Evolutionary conservation across 2,888 invertebrate species (phyloP), one percentile per base, ranked within the genome.

Genomic region (Eristalis pertinax): DNA sequence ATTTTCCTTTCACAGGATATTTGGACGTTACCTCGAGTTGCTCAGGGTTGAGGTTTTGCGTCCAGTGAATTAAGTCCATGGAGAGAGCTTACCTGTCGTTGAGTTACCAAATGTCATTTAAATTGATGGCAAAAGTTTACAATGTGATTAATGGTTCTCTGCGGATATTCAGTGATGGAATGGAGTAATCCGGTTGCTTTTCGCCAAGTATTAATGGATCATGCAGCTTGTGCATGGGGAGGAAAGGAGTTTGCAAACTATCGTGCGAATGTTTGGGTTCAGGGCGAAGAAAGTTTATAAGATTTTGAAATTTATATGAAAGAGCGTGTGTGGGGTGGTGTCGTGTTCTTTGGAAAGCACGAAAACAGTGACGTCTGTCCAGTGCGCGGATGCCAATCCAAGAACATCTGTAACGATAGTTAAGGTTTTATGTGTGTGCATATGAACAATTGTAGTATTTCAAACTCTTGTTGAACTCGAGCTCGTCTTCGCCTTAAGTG

Each of bases 41-140:
- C 5, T 24, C 11, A 65, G 65, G 73, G 56, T 56, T 78, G 50
- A 35, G 43, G 26, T 26, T 60, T 60, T 38, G 26, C 41, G 26
- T 60, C 11, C n/a, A 35, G 32, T 65, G 60, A 22, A 72, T 41
- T 38, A 8, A 70, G 67, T 67, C 29, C 24, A n/a, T 60, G 5
- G 50, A 50, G 50, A 50, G 56, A 38, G 38, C 43, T 41, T 56
- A 68, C 63, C 80, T 74, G 62, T 60, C 43, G 65, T 35, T 38
- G 50, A 65, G 22, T 68, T 43, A 22, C 22, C 38, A 65, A 77
- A 82, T 77, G 43, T 76, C 82, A 64, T 69, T 69, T 75, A 64
- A 64, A 70, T 65, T 75, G 75, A 81, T 81, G 81, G 58, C 10
- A n/a, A 81, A 81, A 81, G 43, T 81, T 81, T 75, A 56, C 35